Evolutionary conservation across 2,888 invertebrate species (phyloP), one percentile per base, ranked within the genome.

Genomic region (Coelogynopora nodosa): DNA sequence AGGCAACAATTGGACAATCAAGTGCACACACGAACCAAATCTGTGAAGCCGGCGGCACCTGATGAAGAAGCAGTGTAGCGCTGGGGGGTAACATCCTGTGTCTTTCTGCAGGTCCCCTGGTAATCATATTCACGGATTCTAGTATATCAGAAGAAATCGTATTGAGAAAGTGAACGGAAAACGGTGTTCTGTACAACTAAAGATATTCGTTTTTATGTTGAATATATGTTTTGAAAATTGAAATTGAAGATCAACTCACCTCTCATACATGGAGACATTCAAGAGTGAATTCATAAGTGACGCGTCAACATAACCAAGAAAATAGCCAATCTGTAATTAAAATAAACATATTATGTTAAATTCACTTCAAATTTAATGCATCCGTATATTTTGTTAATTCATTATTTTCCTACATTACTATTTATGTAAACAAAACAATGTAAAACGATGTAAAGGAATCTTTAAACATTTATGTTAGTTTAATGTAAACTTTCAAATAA

Each of bases 181-280:
- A n/a, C n/a, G n/a, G n/a, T n/a, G n/a, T n/a, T n/a, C n/a, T n/a
- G n/a, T n/a, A n/a, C n/a, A n/a, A n/a, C n/a, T n/a, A n/a, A n/a
- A n/a, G n/a, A n/a, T n/a, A n/a, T n/a, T n/a, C n/a, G n/a, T n/a
- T n/a, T n/a, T n/a, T n/a, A n/a, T n/a, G n/a, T n/a, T n/a, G n/a
- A n/a, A n/a, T n/a, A n/a, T n/a, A n/a, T n/a, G n/a, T n/a, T n/a
- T n/a, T 49, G 49, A 49, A 49, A 49, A 49, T 10, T 49, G 49
- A 49, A 5, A 49, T 49, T 49, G 49, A 49, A 49, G 18, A 49
- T 18, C 49, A 49, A 49, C 18, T 28, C 30, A 82, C 82, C 30
- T 82, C n/a, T 13, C 30, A 82, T 31, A 82, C 2, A 82, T 31
- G 82, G 82, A 82, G n/a, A 30, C n/a, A 31, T 82, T 82, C 27